Base-by-base conservation (phyloP, 1,140 invertebrate genomes). In the Epicauta chinensis region DNA sequence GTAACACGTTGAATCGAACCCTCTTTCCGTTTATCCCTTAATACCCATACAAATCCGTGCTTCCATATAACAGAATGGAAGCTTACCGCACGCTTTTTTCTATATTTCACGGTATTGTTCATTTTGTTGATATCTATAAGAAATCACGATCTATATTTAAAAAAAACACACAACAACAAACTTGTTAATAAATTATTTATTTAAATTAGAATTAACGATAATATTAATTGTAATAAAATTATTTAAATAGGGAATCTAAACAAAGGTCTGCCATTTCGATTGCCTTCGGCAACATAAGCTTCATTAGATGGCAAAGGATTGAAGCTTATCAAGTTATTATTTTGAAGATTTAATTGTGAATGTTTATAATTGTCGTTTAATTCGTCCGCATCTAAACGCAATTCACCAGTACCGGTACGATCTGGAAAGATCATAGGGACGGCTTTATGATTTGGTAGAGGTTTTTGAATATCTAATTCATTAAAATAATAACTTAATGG, bases 371-470 rank as follows among this genome's bases (percentile, higher is more conserved):
- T 35, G 13, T 50, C 46, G n/a, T 32, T 44, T 29, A 54, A 36
- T 41, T 64, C 57, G 9, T 58, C 38, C 1, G 41, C 38, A 55
- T 70, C 69, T 17, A 73, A 61, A 60, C 60, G 64, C 17, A 73
- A 55, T 49, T 71, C 69, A 23, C 70, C 71, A 7, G 70, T 72
- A 53, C 71, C 71, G 15, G 71, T 73, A 35, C 71, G 59, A 48
- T 68, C 68, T 9, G 71, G 71, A 53, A 72, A 73, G 49, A 73
- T 68, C 58, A 68, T 65, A 34, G 53, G 52, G n/a, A 35, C 39
- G 7, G 56, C 57, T 12, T 50, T 56, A 42, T 65, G 63, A 59
- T 61, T 57, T 35, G 65, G 63, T 29, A 58, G 44, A 16, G 62
- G 62, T 42, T 48, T 54, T 49, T 64, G 57, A 38, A 62, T 51